A percentile compares a stretch with the other conserved stretches of the same genome.
Conservation (phyloP, 2,113 vertebrate species). For the Oenanthe oenanthe region DNA sequence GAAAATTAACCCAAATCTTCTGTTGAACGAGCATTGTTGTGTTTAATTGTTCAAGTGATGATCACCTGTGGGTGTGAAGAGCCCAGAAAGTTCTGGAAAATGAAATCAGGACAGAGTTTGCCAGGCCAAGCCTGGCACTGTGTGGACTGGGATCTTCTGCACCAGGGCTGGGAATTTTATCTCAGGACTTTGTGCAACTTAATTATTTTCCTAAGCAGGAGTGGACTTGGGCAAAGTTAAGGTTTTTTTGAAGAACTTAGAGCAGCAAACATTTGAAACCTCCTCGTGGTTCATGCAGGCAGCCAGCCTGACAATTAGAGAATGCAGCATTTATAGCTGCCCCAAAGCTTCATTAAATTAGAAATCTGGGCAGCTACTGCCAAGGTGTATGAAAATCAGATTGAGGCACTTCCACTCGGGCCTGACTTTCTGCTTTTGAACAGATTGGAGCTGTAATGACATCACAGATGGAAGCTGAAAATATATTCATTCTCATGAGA, state of each 20-base stretch:
- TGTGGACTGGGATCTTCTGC: neutral
- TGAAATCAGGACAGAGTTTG: neutral
- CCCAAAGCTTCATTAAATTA: neutral
- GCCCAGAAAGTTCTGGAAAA: neutral
- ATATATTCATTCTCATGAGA: constrained; percentile 30
- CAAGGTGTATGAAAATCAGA: neutral
- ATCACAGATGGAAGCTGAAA: constrained; percentile 52
- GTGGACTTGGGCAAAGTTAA: neutral
- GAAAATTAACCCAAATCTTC: neutral
- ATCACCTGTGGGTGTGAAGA: neutral
- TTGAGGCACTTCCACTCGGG: neutral
- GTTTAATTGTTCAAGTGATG: neutral
- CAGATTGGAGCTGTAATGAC: constrained; percentile 48
- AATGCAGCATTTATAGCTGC: neutral
- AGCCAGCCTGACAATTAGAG: neutral
- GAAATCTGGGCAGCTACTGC: neutral
- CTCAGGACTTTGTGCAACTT: neutral
- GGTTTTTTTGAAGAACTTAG: fast-evolving
- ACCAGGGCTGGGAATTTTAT: neutral
- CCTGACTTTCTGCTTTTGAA: constrained; percentile 4
- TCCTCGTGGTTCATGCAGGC: neutral
- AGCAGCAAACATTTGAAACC: neutral
- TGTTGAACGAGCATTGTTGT: neutral
- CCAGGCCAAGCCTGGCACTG: neutral
- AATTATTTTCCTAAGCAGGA: neutral